A percentile compares a stretch with the other conserved stretches of the same genome.
Evolutionary conservation across 2,113 vertebrate species (phyloP).

Genomic region (Phaethon lepturus): DNA sequence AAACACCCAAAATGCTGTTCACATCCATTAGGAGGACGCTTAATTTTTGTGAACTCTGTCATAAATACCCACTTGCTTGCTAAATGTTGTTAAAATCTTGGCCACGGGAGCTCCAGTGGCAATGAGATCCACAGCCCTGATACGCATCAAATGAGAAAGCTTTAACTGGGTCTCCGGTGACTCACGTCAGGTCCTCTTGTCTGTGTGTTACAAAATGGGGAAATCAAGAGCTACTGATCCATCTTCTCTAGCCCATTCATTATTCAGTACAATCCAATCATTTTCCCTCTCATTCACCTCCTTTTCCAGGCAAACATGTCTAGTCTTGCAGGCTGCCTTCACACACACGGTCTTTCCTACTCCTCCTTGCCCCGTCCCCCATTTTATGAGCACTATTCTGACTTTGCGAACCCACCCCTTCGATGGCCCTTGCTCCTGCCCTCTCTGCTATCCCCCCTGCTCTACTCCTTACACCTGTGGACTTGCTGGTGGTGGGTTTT

Average conservation of each 20-base stretch:
- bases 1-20: conserved; percentile 56
- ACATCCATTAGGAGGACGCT: conserved; percentile 38
- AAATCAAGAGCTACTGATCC: conserved; percentile 62
- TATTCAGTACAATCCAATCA: conserved; percentile 44
- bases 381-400: not conserved
- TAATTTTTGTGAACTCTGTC: conserved; percentile 46
- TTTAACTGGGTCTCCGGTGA: conserved; percentile 57
- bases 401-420: not conserved
- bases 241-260: conserved; percentile 58
- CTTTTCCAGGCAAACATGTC: not conserved
- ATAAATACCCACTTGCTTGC: conserved; percentile 48
- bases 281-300: conserved; percentile 42
- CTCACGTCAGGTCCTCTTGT: conserved; percentile 59
- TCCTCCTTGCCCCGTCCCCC: not conserved
- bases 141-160: conserved; percentile 51
- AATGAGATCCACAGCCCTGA: conserved; percentile 37
- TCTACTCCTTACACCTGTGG: not conserved
- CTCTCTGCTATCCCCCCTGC: not conserved
- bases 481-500: not conserved
- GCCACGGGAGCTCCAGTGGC: conserved; percentile 35
- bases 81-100: conserved; percentile 55
- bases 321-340: not conserved
- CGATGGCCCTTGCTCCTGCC: not conserved
- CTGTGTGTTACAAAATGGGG: conserved; percentile 54
- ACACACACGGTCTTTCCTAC: not conserved